A percentile compares a stretch with the other conserved stretches of the same genome.
Evolutionary conservation across 64 coral and sea anemone genomes (phyloP).

Genomic region (Stichodactyla helianthus): DNA sequence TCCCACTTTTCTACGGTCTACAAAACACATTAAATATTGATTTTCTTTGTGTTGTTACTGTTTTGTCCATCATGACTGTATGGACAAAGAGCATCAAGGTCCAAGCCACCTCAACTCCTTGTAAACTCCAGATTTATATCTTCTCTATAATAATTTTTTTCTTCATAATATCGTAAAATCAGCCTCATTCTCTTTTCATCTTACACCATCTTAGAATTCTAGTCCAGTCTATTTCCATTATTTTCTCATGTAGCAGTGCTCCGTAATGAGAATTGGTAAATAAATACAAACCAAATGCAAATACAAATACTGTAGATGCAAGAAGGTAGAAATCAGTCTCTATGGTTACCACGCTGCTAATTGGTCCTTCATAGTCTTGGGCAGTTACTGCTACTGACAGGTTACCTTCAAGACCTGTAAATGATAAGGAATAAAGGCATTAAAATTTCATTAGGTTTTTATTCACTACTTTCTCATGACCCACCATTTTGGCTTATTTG

Average conservation of each 20-base stretch:
- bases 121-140: too few relatives aligned
- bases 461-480: too few relatives aligned
- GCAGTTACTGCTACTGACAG: constrained; percentile 42
- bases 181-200: constrained; percentile 36
- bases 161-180: neutral
- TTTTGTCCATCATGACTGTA: too few relatives aligned
- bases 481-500: too few relatives aligned
- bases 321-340: constrained; percentile 62
- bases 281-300: constrained; percentile 54
- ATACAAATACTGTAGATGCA: constrained; percentile 51
- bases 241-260: constrained; percentile 23
- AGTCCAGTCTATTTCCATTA: constrained; percentile 40
- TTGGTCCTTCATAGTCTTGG: constrained; percentile 60
- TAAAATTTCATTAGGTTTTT: neutral
- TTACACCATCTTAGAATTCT: constrained; percentile 37
- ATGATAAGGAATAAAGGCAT: neutral
- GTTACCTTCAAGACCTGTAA: constrained; percentile 70
- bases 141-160: too few relatives aligned
- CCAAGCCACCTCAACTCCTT: too few relatives aligned
- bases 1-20: too few relatives aligned
- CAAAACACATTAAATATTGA: too few relatives aligned
- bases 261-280: constrained; percentile 68
- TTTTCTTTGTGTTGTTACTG: too few relatives aligned
- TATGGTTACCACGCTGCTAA: constrained; percentile 42
- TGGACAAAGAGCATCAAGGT: too few relatives aligned